Base-by-base conservation (phyloP, 1,140 invertebrate genomes). In the Littorina saxatilis region DNA sequence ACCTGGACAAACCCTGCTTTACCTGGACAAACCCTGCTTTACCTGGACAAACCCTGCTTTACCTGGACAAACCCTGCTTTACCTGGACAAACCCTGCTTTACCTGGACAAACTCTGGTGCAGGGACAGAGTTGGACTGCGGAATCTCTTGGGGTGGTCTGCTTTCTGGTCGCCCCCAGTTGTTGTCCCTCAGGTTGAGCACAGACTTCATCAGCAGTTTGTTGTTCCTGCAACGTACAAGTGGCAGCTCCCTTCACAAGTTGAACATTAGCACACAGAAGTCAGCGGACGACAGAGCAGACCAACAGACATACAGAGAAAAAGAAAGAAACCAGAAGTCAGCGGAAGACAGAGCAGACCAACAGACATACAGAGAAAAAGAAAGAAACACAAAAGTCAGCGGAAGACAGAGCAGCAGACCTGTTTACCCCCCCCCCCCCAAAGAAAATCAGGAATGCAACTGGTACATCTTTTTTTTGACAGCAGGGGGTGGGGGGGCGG, bases 161-260 rank as follows among this genome's bases (percentile, higher is more conserved):
- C 74, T 80, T 23, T 80, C 81, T n/a, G 66, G 58, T 32, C 84
- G 58, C 15, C 88, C 88, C 88, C 88, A 89, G 79, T 89, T 88
- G 83, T 83, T 86, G 32, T 85, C 75, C 58, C 85, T 77, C 32
- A 87, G 72, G 83, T 83, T 85, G 78, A 89, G 73, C 70, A 89
- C 88, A 17, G 88, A 88, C 52, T 83, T 82, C 50, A 89, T 87
- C 84, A 89, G 83, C 50, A 82, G 81, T 55, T 88, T 85, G 83
- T 83, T 84, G 82, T 86, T 89, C 50, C 88, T 89, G 81, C 52
- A 85, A 84, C 73, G n/a, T n/a, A n/a, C n/a, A n/a, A n/a, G n/a
- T n/a, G n/a, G n/a, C n/a, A 52, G 39, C 9, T 37, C n/a, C 2
- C 23, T 43, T n/a, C 11, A 20, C 7, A 1, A 76, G 3, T 17